phyloP scores from a whole-genome alignment of 1,140 invertebrate genomes.

The Brachionus calyciflorus region DNA sequence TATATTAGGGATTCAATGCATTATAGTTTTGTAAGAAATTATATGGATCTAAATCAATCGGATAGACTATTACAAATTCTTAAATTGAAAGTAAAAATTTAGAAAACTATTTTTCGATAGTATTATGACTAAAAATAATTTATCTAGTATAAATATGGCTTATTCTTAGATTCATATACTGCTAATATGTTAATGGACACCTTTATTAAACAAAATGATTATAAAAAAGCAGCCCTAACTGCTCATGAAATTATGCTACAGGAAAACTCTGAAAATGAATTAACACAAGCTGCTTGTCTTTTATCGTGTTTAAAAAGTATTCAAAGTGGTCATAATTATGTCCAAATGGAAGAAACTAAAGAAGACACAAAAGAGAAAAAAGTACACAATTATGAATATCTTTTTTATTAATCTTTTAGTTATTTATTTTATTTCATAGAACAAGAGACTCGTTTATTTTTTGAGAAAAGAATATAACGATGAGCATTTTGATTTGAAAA shows the following conservation, averaged over 20 bases:
- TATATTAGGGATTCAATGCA: slow-evolving; percentile 45
- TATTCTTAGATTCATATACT: slow-evolving; percentile 20
- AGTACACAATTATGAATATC: background rate
- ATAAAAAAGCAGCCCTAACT: slow-evolving; percentile 10
- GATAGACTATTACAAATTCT: slow-evolving; percentile 23
- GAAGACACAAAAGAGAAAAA: slow-evolving; percentile 9
- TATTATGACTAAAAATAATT: background rate
- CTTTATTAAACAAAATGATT: slow-evolving; percentile 3
- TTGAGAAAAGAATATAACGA: slow-evolving; percentile 22
- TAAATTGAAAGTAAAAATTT: slow-evolving; percentile 14
- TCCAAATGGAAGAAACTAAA: background rate
- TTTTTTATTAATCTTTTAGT: background rate
- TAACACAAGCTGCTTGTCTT: slow-evolving; percentile 17
- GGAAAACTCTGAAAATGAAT: slow-evolving; percentile 18
- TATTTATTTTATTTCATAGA: background rate
- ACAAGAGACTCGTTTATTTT: slow-evolving; percentile 36
- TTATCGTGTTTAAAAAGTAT: background rate
- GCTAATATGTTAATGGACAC: slow-evolving; percentile 41
- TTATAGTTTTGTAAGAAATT: slow-evolving; percentile 29
- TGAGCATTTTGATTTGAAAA: slow-evolving; percentile 42
- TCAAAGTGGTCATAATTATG: background rate
- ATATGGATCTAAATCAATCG: slow-evolving; percentile 35
- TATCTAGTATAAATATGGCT: slow-evolving; percentile 45
- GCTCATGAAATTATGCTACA: slow-evolving; percentile 43
- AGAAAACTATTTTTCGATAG: background rate